phyloP scores from a whole-genome alignment of 2,113 vertebrate species.

The Cygnus buccinator region DNA sequence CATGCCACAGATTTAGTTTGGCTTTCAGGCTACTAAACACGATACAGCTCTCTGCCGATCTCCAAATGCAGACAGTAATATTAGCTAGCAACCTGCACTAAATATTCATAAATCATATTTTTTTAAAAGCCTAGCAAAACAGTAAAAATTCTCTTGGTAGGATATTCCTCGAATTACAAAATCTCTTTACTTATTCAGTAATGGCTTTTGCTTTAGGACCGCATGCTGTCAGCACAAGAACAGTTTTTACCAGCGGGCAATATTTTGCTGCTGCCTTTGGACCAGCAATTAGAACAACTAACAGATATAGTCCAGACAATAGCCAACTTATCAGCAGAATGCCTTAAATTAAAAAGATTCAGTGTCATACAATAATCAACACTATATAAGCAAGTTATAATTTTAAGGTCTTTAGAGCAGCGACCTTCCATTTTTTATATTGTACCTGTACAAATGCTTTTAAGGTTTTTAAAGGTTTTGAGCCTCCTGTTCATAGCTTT shows the following conservation, averaged over 20 bases:
- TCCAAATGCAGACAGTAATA: background rate
- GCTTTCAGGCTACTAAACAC: background rate
- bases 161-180: background rate
- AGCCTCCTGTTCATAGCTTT: background rate
- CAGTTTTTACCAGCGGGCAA: constrained; percentile 2
- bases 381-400: background rate
- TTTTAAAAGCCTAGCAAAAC: background rate
- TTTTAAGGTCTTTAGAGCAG: background rate
- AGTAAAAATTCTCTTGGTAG: background rate
- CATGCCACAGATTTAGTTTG: background rate
- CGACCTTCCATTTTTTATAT: background rate
- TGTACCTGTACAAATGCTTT: constrained; percentile 1
- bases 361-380: background rate
- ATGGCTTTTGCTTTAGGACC: background rate
- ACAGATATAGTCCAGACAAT: background rate
- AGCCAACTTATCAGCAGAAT: background rate
- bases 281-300: constrained; percentile 27
- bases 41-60: background rate
- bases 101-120: background rate
- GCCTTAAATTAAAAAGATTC: background rate
- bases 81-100: background rate
- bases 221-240: background rate
- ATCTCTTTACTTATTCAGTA: background rate
- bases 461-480: background rate
- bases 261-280: constrained; percentile 34